Percentiles rank a stretch among this genome's conserved stretches.
phyloP scores from a whole-genome alignment of 2,797 vertebrate genomes.

The Ctenochaetus hawaiiensis region DNA sequence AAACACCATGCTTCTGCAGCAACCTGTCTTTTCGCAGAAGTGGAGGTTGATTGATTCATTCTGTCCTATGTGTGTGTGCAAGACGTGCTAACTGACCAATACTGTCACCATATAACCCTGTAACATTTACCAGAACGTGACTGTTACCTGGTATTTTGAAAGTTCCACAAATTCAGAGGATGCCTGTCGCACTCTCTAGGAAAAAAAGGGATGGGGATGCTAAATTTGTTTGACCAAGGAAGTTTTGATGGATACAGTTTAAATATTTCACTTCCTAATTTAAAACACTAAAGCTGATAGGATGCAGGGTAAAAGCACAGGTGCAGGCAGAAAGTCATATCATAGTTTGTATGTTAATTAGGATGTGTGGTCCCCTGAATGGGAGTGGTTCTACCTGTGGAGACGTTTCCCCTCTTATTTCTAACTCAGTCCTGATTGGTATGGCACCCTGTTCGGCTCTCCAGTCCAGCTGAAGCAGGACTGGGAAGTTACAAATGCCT shows the following conservation, averaged over 20 bases:
- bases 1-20: constrained; percentile 69
- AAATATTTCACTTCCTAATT: neutral
- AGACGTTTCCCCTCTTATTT: too few relatives aligned
- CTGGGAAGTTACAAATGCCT: too few relatives aligned
- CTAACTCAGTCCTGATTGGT: too few relatives aligned
- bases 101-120: constrained; percentile 1
- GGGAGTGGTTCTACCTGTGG: too few relatives aligned
- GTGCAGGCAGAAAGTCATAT: neutral
- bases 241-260: neutral
- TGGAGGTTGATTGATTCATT: constrained; percentile 54
- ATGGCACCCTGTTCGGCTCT: too few relatives aligned
- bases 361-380: too few relatives aligned
- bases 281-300: neutral
- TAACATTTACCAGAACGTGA: constrained; percentile 30
- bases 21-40: constrained; percentile 76
- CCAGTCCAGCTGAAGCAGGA: too few relatives aligned
- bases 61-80: constrained; percentile 31
- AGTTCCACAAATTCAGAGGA: constrained; percentile 28
- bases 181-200: neutral
- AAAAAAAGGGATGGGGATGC: neutral
- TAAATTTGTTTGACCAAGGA: neutral
- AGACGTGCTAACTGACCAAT: constrained; percentile 39
- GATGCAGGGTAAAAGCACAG: neutral
- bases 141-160: constrained; percentile 1
- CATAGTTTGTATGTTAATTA: too few relatives aligned